Evolutionary conservation across 2,888 invertebrate species (phyloP).

Genomic region (Tetanocera ferruginea): DNA sequence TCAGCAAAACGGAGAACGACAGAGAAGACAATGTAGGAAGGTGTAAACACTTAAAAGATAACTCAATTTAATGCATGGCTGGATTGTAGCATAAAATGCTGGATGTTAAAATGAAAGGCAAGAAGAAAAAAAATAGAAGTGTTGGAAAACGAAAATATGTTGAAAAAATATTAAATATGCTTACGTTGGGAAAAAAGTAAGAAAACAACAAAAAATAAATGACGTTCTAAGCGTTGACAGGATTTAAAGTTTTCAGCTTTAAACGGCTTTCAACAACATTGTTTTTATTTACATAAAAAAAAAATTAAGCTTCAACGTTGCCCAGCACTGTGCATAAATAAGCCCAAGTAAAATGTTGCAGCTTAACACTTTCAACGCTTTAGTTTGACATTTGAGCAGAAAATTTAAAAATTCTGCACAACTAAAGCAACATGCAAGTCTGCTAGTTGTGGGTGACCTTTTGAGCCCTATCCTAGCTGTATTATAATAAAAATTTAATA

Average conservation of each 20-base stretch:
- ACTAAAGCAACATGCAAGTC: background rate
- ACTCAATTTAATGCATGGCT: conserved; percentile 24
- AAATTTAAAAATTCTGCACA: background rate
- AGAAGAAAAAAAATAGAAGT: background rate
- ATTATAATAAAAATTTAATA: background rate
- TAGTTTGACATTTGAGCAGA: background rate
- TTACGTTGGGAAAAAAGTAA: too few relatives aligned
- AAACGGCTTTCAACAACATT: too few relatives aligned
- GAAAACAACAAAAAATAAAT: too few relatives aligned
- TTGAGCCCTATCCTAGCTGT: too few relatives aligned
- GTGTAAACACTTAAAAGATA: conserved; percentile 14
- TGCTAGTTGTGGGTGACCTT: too few relatives aligned
- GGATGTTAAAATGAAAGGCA: background rate
- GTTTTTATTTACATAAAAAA: too few relatives aligned
- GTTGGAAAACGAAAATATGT: background rate
- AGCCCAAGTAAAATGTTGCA: too few relatives aligned
- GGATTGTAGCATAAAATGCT: background rate
- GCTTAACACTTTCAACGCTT: background rate
- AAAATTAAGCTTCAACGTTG: too few relatives aligned
- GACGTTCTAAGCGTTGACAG: too few relatives aligned
- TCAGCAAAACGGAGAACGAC: background rate
- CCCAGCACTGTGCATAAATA: too few relatives aligned
- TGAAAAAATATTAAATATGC: too few relatives aligned
- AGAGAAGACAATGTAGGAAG: background rate
- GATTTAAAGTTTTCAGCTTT: too few relatives aligned